Percentiles rank a stretch among this genome's conserved stretches.
phyloP scores from a whole-genome alignment of 2,113 vertebrate species.

The Thymallus thymallus region DNA sequence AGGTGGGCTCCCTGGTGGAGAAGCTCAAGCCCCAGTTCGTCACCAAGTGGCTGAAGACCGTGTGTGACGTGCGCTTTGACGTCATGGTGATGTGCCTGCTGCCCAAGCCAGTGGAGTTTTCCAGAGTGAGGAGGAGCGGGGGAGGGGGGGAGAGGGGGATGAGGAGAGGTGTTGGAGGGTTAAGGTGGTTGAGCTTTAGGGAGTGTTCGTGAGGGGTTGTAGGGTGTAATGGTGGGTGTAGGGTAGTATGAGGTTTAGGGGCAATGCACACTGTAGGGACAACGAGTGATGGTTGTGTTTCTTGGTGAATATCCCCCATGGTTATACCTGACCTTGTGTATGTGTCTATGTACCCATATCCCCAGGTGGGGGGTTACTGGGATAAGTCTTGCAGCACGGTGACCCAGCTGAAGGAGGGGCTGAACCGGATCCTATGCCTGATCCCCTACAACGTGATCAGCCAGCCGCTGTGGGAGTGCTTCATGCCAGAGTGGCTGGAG shows the following conservation, averaged over 20 bases:
- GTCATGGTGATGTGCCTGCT: constrained; percentile 99
- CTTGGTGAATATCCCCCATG: not conserved
- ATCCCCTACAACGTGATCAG: constrained; percentile 98
- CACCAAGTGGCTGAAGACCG: constrained; percentile 98
- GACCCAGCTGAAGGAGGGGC: constrained; percentile 94
- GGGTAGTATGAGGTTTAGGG: not conserved
- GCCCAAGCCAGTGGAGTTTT: constrained; percentile 98
- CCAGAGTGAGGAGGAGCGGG: constrained; percentile 79
- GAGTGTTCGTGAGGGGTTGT: not conserved
- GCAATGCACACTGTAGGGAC: not conserved
- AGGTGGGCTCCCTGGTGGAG: constrained; percentile 97
- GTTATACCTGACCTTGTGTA: not conserved
- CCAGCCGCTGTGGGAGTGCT: constrained; percentile 95
- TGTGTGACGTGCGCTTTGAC: constrained; percentile 96
- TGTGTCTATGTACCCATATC: not conserved
- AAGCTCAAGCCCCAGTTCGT: constrained; percentile 99
- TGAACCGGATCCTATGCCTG: constrained; percentile 94
- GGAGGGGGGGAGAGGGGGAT: not conserved
- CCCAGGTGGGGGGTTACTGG: constrained; percentile 97
- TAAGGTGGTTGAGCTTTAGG: not conserved
- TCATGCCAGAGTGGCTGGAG: constrained; percentile 98
- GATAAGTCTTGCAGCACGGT: constrained; percentile 96
- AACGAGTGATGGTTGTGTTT: not conserved
- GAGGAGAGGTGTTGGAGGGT: not conserved
- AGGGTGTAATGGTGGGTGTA: not conserved